Evolutionary conservation across 2,888 invertebrate genomes (phyloP), one percentile per base, ranked within the genome.

Genomic region (Dorcus hopei): DNA sequence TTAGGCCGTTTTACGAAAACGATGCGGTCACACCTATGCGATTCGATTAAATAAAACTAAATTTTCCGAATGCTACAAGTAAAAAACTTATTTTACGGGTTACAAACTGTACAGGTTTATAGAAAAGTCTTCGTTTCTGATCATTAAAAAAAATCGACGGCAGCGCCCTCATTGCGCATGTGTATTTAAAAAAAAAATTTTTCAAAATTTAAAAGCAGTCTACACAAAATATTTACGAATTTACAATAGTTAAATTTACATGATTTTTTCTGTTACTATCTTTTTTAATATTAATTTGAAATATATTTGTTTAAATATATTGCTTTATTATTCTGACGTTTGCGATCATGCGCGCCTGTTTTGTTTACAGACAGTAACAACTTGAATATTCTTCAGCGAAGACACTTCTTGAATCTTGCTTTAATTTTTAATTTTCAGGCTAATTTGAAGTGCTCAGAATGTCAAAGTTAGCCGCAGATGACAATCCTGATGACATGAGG

Each of bases 401-500:
- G 16, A 4, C 7, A 8, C 6, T 16, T 14, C 42, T 42, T 42
- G 16, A 33, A 6, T 33, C 26, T 33, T 33, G 26, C 1, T 33
- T 33, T 33, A 6, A 6, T 33, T 33, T 33, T 33, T 6, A 33
- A 5, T 33, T 33, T 14, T 3, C 6, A 33, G 26, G 26, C 26
- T 33, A 33, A 33, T 7, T 33, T 33, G 26, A 33, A 33, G 26
- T 6, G 26, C 26, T 33, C 26, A 33, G 56, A 59, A 69, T 67
- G 67, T 64, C 65, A 8, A 59, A 63, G 38, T 43, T 54, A 9
- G 52, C 63, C 8, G 65, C 68, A 49, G 64, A 66, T n/a, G 66
- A 69, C 40, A 68, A 68, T 33, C 26, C 26, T 9, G 68, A 66
- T 51, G 68, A 68, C 45, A 59, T 69, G 47, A 66, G 68, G 40